Evolutionary conservation across 1,140 invertebrate species (phyloP).

Genomic region (Drosophila lini): DNA sequence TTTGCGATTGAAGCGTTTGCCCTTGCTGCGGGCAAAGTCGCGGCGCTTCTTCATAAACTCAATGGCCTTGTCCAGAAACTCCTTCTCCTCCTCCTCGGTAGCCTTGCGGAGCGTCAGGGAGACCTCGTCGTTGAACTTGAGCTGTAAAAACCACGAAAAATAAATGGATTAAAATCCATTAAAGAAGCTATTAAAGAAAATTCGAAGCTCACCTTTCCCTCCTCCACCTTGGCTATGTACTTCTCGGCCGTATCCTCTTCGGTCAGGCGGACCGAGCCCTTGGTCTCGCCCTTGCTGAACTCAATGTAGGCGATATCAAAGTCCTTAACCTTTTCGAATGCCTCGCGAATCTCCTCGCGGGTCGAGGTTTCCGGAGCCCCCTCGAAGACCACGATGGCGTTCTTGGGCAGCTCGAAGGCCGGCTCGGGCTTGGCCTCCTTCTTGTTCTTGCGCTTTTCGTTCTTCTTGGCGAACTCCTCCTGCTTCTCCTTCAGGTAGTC

Average conservation of each 20-base stretch:
- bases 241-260: conserved; percentile 89
- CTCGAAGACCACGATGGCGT: conserved; percentile 89
- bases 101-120: conserved; percentile 87
- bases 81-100: conserved; percentile 89
- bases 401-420: conserved; percentile 87
- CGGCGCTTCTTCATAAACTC: conserved; percentile 87
- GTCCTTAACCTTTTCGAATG: conserved; percentile 86
- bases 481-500: conserved; percentile 90
- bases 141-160: conserved; percentile 25
- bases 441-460: conserved; percentile 86
- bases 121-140: conserved; percentile 85
- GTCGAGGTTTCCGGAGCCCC: conserved; percentile 87
- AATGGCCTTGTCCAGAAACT: conserved; percentile 87
- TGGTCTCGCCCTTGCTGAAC: conserved; percentile 89
- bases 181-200: not conserved
- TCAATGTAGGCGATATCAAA: conserved; percentile 90
- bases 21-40: conserved; percentile 84
- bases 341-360: conserved; percentile 89
- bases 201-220: conserved; percentile 85
- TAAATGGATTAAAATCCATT: not conserved
- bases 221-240: conserved; percentile 87
- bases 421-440: conserved; percentile 85
- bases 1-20: conserved; percentile 78
- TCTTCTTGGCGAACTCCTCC: conserved; percentile 85
- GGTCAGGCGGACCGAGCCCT: conserved; percentile 89